phyloP scores from a whole-genome alignment of 1,140 invertebrate species.

The Condylostylus longicornis region DNA sequence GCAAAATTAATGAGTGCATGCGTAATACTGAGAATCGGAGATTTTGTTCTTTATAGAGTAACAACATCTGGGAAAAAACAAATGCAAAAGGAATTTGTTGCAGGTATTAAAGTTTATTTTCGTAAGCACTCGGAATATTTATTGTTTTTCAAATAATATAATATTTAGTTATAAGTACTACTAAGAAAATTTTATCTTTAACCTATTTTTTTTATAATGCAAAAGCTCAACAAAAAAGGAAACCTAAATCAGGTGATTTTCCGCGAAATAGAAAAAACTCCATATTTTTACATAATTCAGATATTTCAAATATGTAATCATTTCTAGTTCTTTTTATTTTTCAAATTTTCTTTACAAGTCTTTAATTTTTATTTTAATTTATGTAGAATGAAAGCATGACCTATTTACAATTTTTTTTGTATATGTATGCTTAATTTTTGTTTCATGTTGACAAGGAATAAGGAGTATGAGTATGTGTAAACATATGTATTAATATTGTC shows the following conservation, averaged over 20 bases:
- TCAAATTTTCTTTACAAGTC: constrained; percentile 2
- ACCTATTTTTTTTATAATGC: constrained; percentile 21
- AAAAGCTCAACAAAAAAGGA: constrained; percentile 40
- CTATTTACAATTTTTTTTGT: too few relatives aligned
- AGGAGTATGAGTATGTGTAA: too few relatives aligned
- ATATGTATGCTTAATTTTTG: too few relatives aligned
- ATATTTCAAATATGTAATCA: too few relatives aligned
- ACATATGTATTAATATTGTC: too few relatives aligned
- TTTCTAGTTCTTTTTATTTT: constrained; percentile 6
- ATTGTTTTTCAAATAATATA: constrained; percentile 4
- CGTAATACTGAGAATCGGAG: constrained; percentile 73
- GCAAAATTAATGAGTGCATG: constrained; percentile 85
- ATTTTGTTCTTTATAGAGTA: constrained; percentile 74
- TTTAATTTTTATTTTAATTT: constrained; percentile 2
- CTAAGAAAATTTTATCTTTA: constrained; percentile 7
- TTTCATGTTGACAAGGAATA: too few relatives aligned
- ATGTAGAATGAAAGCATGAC: too few relatives aligned
- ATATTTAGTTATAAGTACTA: constrained; percentile 11
- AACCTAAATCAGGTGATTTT: constrained; percentile 33
- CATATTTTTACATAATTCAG: too few relatives aligned
- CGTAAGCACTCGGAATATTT: too few relatives aligned
- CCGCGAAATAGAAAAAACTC: too few relatives aligned
- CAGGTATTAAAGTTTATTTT: too few relatives aligned
- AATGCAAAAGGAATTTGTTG: constrained; percentile 60
- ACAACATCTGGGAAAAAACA: constrained; percentile 55